A percentile compares a stretch with the other conserved stretches of the same genome.
Conservation (phyloP, 1,140 invertebrate species). For the Dryas iulia region DNA sequence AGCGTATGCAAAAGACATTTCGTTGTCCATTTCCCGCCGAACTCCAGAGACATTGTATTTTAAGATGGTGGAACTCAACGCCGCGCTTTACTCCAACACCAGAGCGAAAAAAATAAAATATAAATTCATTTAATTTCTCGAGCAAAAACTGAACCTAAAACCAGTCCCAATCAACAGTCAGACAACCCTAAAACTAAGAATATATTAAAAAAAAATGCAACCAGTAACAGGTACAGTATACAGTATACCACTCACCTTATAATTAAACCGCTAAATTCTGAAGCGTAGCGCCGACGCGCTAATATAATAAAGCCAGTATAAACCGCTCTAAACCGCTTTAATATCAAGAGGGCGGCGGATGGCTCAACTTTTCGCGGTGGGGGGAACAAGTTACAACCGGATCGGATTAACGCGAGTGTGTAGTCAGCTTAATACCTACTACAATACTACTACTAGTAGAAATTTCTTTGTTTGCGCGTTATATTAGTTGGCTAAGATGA, state of each 20-base stretch:
- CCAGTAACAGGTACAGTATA: background rate
- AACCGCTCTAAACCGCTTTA: slow-evolving; percentile 72
- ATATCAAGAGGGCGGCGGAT: slow-evolving; percentile 64
- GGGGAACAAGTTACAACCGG: slow-evolving; percentile 54
- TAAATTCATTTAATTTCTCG: too few relatives aligned
- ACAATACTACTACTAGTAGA: too few relatives aligned
- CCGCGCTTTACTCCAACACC: too few relatives aligned
- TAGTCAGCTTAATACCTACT: slow-evolving; percentile 61
- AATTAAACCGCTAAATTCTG: slow-evolving; percentile 66
- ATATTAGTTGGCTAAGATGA: slow-evolving; percentile 17
- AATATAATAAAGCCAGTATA: slow-evolving; percentile 76
- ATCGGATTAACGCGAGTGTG: slow-evolving; percentile 56
- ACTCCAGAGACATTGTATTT: too few relatives aligned
- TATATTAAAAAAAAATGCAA: background rate
- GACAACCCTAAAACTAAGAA: too few relatives aligned
- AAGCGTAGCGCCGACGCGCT: slow-evolving; percentile 58
- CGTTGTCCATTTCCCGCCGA: too few relatives aligned
- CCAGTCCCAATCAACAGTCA: background rate
- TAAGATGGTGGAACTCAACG: too few relatives aligned
- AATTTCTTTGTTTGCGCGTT: slow-evolving; percentile 52
- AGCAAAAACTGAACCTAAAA: too few relatives aligned
- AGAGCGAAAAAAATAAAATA: too few relatives aligned
- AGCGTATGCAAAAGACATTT: too few relatives aligned
- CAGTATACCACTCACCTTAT: slow-evolving; percentile 42
- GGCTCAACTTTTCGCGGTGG: slow-evolving; percentile 61